phyloP scores from a whole-genome alignment of 2,797 vertebrate genomes.

The Pseudochirops cupreus region DNA sequence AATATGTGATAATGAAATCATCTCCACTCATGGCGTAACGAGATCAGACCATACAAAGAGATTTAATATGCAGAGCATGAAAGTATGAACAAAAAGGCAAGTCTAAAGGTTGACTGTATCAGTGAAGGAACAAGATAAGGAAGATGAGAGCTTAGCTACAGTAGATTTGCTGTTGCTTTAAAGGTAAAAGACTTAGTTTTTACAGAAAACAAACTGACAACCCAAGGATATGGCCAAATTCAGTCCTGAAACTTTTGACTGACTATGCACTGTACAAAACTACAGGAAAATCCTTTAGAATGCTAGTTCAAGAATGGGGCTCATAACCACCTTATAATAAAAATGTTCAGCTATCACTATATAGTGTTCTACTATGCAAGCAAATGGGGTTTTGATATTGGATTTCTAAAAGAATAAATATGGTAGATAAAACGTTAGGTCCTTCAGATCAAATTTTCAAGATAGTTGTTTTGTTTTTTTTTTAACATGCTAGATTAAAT shows the following conservation, averaged over 20 bases:
- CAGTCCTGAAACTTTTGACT: conserved; percentile 38
- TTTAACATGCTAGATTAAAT: not conserved
- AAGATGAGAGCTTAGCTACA: conserved; percentile 14
- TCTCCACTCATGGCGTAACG: conserved; percentile 24
- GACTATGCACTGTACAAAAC: not conserved
- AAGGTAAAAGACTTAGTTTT: conserved; percentile 29
- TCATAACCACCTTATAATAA: not conserved
- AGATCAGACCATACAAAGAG: conserved; percentile 36
- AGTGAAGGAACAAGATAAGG: conserved; percentile 25
- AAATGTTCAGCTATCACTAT: not conserved
- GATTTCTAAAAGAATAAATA: not conserved
- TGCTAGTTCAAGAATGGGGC: not conserved
- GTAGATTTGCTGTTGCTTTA: conserved; percentile 28
- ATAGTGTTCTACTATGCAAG: conserved; percentile 23
- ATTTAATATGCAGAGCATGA: conserved; percentile 27
- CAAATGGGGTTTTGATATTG: not conserved
- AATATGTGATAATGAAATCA: conserved; percentile 62
- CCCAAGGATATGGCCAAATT: not conserved
- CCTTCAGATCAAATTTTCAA: not conserved
- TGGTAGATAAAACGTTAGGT: not conserved
- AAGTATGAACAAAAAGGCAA: conserved; percentile 26
- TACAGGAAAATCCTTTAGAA: not conserved
- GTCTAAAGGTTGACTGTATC: conserved; percentile 11
- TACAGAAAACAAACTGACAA: conserved; percentile 25
- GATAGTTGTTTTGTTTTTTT: not conserved